phyloP scores from a whole-genome alignment of 2,888 invertebrate genomes.

The Cyrtodaria siliqua region DNA sequence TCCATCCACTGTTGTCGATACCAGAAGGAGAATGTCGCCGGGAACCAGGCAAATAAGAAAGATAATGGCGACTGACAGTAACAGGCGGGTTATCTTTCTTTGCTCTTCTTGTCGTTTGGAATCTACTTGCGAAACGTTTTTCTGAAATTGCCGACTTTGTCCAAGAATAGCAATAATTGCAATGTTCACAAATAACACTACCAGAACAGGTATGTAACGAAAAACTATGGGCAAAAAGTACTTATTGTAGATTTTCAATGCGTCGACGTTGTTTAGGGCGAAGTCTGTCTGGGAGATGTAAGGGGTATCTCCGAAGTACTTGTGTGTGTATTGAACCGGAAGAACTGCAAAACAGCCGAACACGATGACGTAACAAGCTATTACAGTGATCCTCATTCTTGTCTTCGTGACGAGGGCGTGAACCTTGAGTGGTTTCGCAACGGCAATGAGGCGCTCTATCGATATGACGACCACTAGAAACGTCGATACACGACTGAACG shows the following conservation, averaged over 20 bases:
- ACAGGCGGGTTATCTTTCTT: slow-evolving; percentile 56
- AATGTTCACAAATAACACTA: slow-evolving; percentile 53
- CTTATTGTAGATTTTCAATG: slow-evolving; percentile 57
- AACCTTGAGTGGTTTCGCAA: slow-evolving; percentile 62
- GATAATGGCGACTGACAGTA: slow-evolving; percentile 55
- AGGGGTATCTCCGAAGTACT: slow-evolving; percentile 28
- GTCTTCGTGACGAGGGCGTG: slow-evolving; percentile 44
- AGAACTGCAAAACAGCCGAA: slow-evolving; percentile 37
- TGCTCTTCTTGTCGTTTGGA: slow-evolving; percentile 47
- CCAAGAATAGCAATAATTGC: slow-evolving; percentile 43
- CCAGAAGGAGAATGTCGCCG: slow-evolving; percentile 46
- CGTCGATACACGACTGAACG: slow-evolving; percentile 61
- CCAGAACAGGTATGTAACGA: slow-evolving; percentile 57
- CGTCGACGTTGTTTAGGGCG: slow-evolving; percentile 45
- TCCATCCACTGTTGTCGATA: slow-evolving; percentile 28
- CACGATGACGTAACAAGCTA: slow-evolving; percentile 44
- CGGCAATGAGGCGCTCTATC: slow-evolving; percentile 62
- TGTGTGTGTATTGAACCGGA: slow-evolving; percentile 59
- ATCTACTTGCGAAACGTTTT: slow-evolving; percentile 6
- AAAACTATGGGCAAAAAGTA: slow-evolving; percentile 56
- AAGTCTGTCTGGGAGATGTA: slow-evolving; percentile 57
- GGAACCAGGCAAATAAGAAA: slow-evolving; percentile 60
- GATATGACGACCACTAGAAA: slow-evolving; percentile 61
- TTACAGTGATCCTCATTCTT: slow-evolving; percentile 51
- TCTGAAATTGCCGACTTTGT: slow-evolving; percentile 24